Evolutionary conservation across 2,888 invertebrate genomes (phyloP).

Genomic region (Hydraecia micacea): DNA sequence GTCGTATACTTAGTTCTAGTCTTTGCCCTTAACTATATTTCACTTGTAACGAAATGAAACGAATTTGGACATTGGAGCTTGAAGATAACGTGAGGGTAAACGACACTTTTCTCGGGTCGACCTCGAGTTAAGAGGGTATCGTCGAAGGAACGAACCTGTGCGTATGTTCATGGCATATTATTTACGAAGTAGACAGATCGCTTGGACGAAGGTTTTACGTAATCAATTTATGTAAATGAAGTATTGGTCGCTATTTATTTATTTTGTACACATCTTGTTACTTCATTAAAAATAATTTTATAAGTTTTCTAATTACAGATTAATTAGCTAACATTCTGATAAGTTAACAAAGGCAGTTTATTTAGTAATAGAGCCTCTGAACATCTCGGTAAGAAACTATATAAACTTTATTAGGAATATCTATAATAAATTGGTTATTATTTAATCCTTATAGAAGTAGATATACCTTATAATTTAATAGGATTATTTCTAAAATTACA

Average conservation of each 20-base stretch:
- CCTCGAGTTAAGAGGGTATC: conserved; percentile 73
- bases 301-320: background rate
- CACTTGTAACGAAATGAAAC: conserved; percentile 75
- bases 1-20: conserved; percentile 67
- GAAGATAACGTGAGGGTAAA: conserved; percentile 75
- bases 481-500: no score
- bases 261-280: background rate
- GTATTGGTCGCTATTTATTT: conserved; percentile 27
- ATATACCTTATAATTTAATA: background rate
- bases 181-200: conserved; percentile 65
- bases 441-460: background rate
- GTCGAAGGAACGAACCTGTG: conserved; percentile 57
- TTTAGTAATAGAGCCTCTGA: background rate
- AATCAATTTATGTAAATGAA: conserved; percentile 60
- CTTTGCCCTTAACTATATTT: conserved; percentile 72
- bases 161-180: conserved; percentile 65
- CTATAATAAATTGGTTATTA: background rate
- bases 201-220: conserved; percentile 58
- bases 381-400: no score
- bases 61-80: conserved; percentile 74
- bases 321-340: background rate
- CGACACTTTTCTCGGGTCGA: conserved; percentile 71
- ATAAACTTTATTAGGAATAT: no score
- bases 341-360: background rate
- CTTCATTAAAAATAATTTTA: background rate